Conservation (phyloP, 2,113 vertebrate species). For the Megaptera novaeangliae region DNA sequence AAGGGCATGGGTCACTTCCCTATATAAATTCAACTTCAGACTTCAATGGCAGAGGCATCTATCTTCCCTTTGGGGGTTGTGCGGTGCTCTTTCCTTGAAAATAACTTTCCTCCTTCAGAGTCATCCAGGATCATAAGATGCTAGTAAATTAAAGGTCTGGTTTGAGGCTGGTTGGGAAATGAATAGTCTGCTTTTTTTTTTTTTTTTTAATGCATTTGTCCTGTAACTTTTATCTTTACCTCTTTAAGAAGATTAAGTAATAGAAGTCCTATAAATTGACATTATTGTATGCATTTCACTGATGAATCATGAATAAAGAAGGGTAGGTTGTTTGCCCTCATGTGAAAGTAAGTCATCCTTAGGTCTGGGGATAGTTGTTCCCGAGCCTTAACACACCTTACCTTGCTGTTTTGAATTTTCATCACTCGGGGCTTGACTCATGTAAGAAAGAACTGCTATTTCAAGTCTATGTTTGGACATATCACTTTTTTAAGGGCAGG, state of each 20-base stretch:
- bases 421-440: not conserved
- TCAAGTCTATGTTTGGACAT: conserved; percentile 17
- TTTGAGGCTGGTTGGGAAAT: not conserved
- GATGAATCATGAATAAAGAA: not conserved
- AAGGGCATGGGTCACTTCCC: not conserved
- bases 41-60: not conserved
- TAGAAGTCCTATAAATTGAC: not conserved
- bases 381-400: not conserved
- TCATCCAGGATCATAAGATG: not conserved
- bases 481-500: conserved; percentile 48
- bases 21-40: not conserved
- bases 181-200: not conserved
- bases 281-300: not conserved
- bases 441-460: conserved; percentile 47
- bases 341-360: not conserved
- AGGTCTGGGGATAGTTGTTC: not conserved
- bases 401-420: conserved; percentile 7
- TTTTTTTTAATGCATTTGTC: not conserved
- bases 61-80: not conserved
- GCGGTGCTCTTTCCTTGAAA: not conserved
- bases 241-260: not conserved
- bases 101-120: not conserved
- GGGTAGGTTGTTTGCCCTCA: not conserved
- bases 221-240: not conserved
- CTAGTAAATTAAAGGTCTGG: not conserved